Conservation (phyloP, 2,888 invertebrate species). For the Microctonus hyperodae region DNA sequence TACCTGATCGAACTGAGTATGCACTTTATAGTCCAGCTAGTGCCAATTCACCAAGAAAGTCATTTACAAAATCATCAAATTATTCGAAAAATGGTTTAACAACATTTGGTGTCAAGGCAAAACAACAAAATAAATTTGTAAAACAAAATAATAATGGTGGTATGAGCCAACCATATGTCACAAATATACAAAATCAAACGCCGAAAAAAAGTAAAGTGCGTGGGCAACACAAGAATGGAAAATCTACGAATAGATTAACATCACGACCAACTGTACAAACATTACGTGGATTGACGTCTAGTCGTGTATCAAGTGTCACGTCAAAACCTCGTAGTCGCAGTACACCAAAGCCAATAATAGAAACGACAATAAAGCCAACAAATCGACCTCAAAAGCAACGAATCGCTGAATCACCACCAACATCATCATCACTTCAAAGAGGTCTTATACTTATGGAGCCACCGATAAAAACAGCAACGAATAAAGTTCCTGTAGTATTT, state of each 20-base stretch:
- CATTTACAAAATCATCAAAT: constrained; percentile 53
- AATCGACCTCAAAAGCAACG: constrained; percentile 42
- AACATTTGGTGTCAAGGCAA: constrained; percentile 48
- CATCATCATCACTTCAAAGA: constrained; percentile 55
- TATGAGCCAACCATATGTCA: constrained; percentile 48
- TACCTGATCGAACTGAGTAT: constrained; percentile 61
- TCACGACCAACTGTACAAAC: constrained; percentile 67
- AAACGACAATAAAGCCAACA: constrained; percentile 31
- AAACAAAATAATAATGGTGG: constrained; percentile 40
- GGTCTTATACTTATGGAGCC: constrained; percentile 61
- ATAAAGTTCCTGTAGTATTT: constrained; percentile 74
- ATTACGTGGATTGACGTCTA: constrained; percentile 65
- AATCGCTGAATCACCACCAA: constrained; percentile 48
- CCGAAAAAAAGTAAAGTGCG: constrained; percentile 51
- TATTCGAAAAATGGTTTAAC: constrained; percentile 49
- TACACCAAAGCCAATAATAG: constrained; percentile 29
- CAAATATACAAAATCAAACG: constrained; percentile 47
- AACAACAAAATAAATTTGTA: constrained; percentile 68
- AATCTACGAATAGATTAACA: constrained; percentile 56
- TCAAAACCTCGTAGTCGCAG: constrained; percentile 46
- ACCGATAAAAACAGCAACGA: constrained; percentile 54
- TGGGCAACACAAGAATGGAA: constrained; percentile 58
- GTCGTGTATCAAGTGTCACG: constrained; percentile 46
- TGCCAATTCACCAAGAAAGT: constrained; percentile 47
- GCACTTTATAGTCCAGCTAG: constrained; percentile 53